phyloP scores from a whole-genome alignment of 53 echinoderm and acorn worm genomes.

The Temnopleurus reevesii region DNA sequence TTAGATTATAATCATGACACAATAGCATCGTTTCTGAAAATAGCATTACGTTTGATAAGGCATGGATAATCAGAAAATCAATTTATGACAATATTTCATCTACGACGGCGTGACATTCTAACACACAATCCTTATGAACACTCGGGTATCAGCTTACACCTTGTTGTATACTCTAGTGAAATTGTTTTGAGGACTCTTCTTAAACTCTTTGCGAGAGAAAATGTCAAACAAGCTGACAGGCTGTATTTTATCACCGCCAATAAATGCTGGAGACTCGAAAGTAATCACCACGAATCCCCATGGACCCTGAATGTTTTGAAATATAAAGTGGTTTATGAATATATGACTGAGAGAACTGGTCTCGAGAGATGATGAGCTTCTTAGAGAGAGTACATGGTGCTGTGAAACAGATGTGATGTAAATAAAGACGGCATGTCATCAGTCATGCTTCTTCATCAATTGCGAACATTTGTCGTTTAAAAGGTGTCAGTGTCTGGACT shows the following conservation, averaged over 20 bases:
- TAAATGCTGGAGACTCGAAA: constrained; percentile 39
- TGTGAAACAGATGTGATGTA: background rate
- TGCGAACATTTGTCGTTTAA: too few species aligned
- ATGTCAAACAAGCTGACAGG: constrained; percentile 29
- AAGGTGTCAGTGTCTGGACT: too few species aligned
- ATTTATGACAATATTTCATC: background rate
- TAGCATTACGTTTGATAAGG: too few species aligned
- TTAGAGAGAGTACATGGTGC: background rate
- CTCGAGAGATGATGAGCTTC: background rate
- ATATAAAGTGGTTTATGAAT: constrained; percentile 45
- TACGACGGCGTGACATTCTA: background rate
- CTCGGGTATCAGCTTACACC: background rate
- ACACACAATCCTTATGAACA: background rate
- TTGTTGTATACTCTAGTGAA: background rate
- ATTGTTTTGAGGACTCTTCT: background rate
- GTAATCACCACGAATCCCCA: constrained; percentile 26
- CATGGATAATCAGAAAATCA: background rate
- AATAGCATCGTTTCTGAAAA: too few species aligned
- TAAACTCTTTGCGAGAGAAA: background rate
- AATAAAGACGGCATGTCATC: background rate
- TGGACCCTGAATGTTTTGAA: background rate
- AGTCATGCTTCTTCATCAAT: constrained; percentile 1
- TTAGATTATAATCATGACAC: too few species aligned
- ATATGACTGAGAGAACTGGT: background rate
- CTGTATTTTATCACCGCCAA: constrained; percentile 41